Conservation (phyloP, 1,140 invertebrate species). For the Drosophila nigromelanica region DNA sequence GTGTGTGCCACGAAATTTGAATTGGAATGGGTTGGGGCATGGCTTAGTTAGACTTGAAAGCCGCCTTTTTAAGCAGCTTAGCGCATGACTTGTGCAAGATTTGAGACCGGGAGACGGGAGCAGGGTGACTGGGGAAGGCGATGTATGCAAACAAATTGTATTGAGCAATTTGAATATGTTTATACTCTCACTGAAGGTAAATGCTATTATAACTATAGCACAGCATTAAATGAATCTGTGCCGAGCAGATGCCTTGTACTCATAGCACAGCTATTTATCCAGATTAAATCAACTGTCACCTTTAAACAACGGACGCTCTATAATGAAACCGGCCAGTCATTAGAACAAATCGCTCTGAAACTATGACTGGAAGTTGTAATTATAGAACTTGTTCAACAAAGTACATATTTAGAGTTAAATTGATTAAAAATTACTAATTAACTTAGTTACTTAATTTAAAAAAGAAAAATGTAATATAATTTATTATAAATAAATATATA, state of each 20-base stretch:
- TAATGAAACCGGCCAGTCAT: no score
- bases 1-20: slow-evolving; percentile 11
- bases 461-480: no score
- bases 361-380: no score
- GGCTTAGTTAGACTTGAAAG: slow-evolving; percentile 4
- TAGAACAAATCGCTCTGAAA: no score
- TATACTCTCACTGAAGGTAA: not conserved
- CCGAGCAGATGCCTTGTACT: not conserved
- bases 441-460: no score
- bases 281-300: not conserved
- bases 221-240: not conserved
- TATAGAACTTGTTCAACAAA: no score
- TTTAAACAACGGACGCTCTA: not conserved
- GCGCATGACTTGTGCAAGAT: slow-evolving; percentile 35
- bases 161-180: slow-evolving; percentile 17
- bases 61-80: slow-evolving; percentile 21
- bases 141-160: slow-evolving; percentile 17
- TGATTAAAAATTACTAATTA: no score
- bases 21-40: slow-evolving; percentile 41
- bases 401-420: no score
- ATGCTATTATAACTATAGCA: not conserved
- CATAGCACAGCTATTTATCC: not conserved
- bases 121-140: not conserved
- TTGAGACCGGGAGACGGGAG: not conserved
- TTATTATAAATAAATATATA: no score